Evolutionary conservation across 2,888 invertebrate genomes (phyloP).

Genomic region (Leptinotarsa peninsularis): DNA sequence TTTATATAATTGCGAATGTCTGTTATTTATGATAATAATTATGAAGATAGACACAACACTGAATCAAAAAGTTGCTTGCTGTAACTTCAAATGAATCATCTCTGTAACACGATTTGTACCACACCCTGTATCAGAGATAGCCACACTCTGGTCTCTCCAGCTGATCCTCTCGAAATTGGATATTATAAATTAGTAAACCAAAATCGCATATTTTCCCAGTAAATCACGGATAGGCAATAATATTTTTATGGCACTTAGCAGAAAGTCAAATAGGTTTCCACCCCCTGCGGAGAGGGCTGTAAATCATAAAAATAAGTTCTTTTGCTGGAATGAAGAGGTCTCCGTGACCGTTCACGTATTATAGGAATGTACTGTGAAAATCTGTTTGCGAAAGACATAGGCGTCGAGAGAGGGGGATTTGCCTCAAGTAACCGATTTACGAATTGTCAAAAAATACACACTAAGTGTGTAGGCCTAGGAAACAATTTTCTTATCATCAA

Average conservation of each 20-base stretch:
- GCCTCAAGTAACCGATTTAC: too few species aligned
- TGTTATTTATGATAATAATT: too few species aligned
- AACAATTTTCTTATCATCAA: too few species aligned
- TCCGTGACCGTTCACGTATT: constrained; percentile 1
- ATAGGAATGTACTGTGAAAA: constrained; percentile 4
- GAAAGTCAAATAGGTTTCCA: constrained; percentile 14
- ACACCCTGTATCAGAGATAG: too few species aligned
- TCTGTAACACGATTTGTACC: too few species aligned
- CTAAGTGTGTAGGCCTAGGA: too few species aligned
- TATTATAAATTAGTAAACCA: constrained; percentile 7
- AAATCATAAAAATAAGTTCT: constrained; percentile 14
- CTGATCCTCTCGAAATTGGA: not conserved
- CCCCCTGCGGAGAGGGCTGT: constrained; percentile 9
- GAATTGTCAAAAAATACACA: too few species aligned
- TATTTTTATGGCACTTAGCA: constrained; percentile 18
- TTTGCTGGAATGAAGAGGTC: constrained; percentile 13
- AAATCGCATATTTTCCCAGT: constrained; percentile 4
- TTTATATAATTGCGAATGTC: too few species aligned
- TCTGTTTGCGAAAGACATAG: not conserved
- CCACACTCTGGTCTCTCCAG: not conserved
- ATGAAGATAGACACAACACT: too few species aligned
- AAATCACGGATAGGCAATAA: constrained; percentile 12
- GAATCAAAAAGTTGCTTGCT: too few species aligned
- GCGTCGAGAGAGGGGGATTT: not conserved
- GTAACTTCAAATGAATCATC: too few species aligned